Base-by-base conservation (phyloP, 1,140 invertebrate genomes). In the Brachionus koreanus region DNA sequence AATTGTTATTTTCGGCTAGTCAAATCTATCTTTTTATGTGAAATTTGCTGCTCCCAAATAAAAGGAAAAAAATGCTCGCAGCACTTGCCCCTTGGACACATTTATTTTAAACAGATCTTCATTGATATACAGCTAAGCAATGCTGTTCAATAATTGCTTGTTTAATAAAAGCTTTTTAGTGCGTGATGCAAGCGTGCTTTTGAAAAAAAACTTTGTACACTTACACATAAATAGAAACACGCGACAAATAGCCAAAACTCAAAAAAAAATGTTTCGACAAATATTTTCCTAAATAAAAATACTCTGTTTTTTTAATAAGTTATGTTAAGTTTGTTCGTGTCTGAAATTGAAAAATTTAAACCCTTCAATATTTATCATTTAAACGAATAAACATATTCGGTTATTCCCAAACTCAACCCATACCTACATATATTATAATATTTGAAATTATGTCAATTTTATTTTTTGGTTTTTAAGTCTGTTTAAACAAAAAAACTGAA, bases 361-460 rank as follows among this genome's bases (percentile, higher is more conserved):
- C 46, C 16, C 16, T 19, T 19, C 46, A 7, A 52, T 16, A 23
- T 12, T n/a, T n/a, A 46, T 5, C 43, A 46, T 12, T 46, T n/a
- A 46, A 46, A 46, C 12, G 12, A 57, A 25, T 6, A 9, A 57
- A 19, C 49, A 16, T 49, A 49, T 16, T 49, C 43, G 43, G 13
- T 16, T 49, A 49, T 49, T 49, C 12, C 43, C 49, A 57, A 9
- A 23, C 49, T 19, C 7, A 23, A 9, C 49, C 49, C 5, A 57
- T 23, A 57, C 49, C 19, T 16, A 25, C 49, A 25, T 19, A 57
- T 25, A 57, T 57, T 57, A 57, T 57, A 25, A 57, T 57, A 7
- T 57, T 57, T 57, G 16, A 57, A 57, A 57, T 57, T 57, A 57
- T 57, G 49, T 57, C 49, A 57, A 57, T 57, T 57, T 57, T 57